Evolutionary conservation across 2,113 vertebrate genomes (phyloP), one percentile per base, ranked within the genome.

Genomic region (Neodontobutis hainanensis): DNA sequence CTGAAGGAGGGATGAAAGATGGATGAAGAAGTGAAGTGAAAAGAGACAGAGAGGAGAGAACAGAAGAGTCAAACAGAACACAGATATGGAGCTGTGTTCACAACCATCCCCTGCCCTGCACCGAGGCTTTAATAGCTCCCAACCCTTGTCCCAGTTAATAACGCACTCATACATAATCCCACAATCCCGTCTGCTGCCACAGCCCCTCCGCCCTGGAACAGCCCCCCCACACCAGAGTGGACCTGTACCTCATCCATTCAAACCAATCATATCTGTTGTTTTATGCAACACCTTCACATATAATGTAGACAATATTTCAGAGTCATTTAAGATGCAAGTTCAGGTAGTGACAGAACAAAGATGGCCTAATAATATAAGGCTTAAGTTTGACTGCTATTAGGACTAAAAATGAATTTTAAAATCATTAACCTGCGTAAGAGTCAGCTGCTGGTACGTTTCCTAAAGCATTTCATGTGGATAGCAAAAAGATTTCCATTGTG

Each of bases 161-260:
- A 44, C 46, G 78, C 57, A 82, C 69, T 61, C 52, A 79, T 72
- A 76, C 78, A 77, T 84, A 92, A 90, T 89, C 90, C 83, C 73
- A 65, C 84, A 85, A 88, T 89, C 82, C 87, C 71, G 76, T 86
- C 81, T 81, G 77, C 75, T 76, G 77, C 72, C 58, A 85, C 76
- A 75, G 76, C 83, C 75, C 84, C 75, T 77, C 70, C 81, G 81
- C 63, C 36, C 73, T 32, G 32, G 51, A 32, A 56, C 57, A 57
- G 48, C 45, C 56, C 65, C 15, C 63, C 73, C 77, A 73, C 46
- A 70, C 35, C 70, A 14, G 47, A 49, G 5, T 7, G 5, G 32
- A 53, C 27, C 49, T 27, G 49, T 9, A 51, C 16, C 16, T 9
- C 49, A 51, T 27, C 32, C 19, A 27, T 51, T 19, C 27, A 32